A percentile compares a stretch with the other conserved stretches of the same genome.
Conservation (phyloP, 2,888 invertebrate genomes). For the Leucoptera coffeella region DNA sequence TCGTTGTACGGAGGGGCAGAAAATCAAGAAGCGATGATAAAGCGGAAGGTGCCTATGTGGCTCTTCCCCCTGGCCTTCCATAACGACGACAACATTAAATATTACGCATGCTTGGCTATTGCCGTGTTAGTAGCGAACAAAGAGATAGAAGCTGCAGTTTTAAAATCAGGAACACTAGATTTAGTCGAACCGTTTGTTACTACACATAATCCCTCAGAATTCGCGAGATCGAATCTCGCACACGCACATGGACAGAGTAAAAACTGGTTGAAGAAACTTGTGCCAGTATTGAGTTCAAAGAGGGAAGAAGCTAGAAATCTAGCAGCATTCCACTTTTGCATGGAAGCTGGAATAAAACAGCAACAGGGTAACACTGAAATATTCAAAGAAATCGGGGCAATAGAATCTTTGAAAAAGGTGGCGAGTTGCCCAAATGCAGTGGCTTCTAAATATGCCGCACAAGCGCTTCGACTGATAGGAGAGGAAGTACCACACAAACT, state of each 20-base stretch:
- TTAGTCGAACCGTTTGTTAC: slow-evolving; percentile 96
- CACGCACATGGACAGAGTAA: slow-evolving; percentile 95
- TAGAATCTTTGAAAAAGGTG: slow-evolving; percentile 90
- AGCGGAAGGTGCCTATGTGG: slow-evolving; percentile 92
- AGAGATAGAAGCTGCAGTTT: slow-evolving; percentile 94
- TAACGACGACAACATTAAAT: slow-evolving; percentile 93
- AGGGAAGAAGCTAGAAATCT: slow-evolving; percentile 93
- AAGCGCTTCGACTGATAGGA: slow-evolving; percentile 86
- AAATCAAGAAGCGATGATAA: slow-evolving; percentile 96
- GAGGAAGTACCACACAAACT: slow-evolving; percentile 97
- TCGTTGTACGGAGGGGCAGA: slow-evolving; percentile 95
- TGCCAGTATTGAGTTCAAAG: slow-evolving; percentile 91
- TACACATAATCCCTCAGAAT: slow-evolving; percentile 89
- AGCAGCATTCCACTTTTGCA: slow-evolving; percentile 97
- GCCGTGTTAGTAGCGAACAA: slow-evolving; percentile 95
- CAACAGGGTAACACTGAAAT: slow-evolving; percentile 86
- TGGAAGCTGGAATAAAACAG: slow-evolving; percentile 98
- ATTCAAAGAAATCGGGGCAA: slow-evolving; percentile 90
- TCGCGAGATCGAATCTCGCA: slow-evolving; percentile 85
- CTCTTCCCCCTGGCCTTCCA: slow-evolving; percentile 95
- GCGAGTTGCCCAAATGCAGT: slow-evolving; percentile 97
- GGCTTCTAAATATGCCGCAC: slow-evolving; percentile 94
- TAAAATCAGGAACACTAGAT: slow-evolving; percentile 93
- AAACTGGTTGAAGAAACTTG: slow-evolving; percentile 87
- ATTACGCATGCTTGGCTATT: slow-evolving; percentile 97